These are phyloP conservation scores for Drosophila recens DNA, from an alignment of 2,888 invertebrate genomes.

Conservation along the genomic window DNA sequence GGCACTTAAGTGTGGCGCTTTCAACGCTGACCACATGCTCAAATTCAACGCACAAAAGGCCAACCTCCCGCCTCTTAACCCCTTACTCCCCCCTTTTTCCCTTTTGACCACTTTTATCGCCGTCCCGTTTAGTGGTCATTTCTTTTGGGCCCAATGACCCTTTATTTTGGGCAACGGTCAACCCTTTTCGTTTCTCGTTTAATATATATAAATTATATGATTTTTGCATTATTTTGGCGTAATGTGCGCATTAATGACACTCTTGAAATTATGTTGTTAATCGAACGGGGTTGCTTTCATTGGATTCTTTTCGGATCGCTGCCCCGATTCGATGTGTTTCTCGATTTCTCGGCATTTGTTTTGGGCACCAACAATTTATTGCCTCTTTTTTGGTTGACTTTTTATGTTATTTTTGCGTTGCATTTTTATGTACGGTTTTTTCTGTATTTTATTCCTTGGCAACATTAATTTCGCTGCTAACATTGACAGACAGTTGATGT, in stretches of 20 bases:
- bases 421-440: constrained; percentile 66
- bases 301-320: constrained; percentile 5
- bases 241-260: constrained; percentile 79
- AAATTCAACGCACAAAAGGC: constrained; percentile 63
- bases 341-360: constrained; percentile 31
- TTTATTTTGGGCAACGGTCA: constrained; percentile 30
- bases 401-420: constrained; percentile 79
- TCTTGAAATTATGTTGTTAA: constrained; percentile 80
- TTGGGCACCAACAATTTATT: constrained; percentile 67
- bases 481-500: constrained; percentile 76
- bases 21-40: constrained; percentile 69
- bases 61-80: constrained; percentile 61
- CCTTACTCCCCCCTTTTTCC: constrained; percentile 27
- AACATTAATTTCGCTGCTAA: constrained; percentile 65
- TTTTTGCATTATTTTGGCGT: constrained; percentile 80
- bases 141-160: constrained; percentile 46
- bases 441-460: constrained; percentile 45
- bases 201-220: constrained; percentile 76
- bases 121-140: constrained; percentile 63
- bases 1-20: constrained; percentile 47
- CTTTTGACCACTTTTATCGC: constrained; percentile 71
- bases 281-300: constrained; percentile 49
- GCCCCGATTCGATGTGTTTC: constrained; percentile 21
- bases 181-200: constrained; percentile 49
- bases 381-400: constrained; percentile 65